These are phyloP conservation scores for Dysmachus trigonus DNA, from an alignment of 2,888 invertebrate species.

Conservation along the genomic window DNA sequence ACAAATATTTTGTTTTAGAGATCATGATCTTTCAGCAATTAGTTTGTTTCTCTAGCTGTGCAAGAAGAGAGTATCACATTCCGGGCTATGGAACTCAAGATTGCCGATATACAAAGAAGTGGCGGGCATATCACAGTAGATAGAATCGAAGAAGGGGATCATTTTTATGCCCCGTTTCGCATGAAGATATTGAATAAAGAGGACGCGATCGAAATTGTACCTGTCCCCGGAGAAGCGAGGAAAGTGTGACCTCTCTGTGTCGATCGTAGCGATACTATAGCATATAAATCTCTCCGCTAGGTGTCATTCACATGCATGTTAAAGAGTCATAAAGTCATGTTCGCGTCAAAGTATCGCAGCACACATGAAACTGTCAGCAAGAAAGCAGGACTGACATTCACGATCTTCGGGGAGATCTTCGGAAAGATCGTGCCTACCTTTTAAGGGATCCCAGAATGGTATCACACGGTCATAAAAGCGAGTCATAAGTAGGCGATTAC, in stretches of 20 bases:
- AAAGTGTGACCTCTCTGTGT: neutral
- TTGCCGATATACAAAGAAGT: neutral
- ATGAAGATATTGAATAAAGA: neutral
- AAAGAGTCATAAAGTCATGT: constrained; percentile 40
- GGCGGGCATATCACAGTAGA: neutral
- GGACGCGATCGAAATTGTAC: neutral
- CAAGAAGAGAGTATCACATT: neutral
- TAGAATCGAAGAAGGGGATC: neutral
- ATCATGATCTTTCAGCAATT: constrained; percentile 41
- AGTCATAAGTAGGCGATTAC: constrained; percentile 44
- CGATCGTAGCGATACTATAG: neutral
- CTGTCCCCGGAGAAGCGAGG: neutral
- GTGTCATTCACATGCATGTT: constrained; percentile 46
- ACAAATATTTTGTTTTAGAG: constrained; percentile 40
- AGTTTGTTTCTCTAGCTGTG: constrained; percentile 31
- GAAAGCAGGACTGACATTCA: constrained; percentile 46
- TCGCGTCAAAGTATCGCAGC: constrained; percentile 36
- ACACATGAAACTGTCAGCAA: constrained; percentile 39
- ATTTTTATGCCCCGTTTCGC: neutral
- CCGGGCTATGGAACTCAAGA: neutral
- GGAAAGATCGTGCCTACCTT: constrained; percentile 34
- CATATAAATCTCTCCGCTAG: constrained; percentile 6
- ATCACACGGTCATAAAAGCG: constrained; percentile 32
- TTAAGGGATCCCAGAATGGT: constrained; percentile 15
- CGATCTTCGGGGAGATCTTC: constrained; percentile 45